phyloP scores from a whole-genome alignment of 2,797 vertebrate species.

The Mastacembelus armatus region DNA sequence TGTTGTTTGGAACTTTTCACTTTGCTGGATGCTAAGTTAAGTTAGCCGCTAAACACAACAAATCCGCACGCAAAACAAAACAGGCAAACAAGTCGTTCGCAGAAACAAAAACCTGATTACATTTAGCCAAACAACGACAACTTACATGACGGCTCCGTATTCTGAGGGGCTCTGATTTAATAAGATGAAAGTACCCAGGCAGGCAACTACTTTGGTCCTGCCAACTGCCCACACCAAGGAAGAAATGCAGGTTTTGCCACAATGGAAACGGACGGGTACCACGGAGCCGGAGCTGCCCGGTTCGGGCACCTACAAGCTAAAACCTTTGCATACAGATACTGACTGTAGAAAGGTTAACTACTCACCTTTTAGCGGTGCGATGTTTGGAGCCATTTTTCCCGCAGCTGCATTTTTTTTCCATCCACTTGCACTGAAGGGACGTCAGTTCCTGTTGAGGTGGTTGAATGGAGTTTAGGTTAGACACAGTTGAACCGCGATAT shows the following conservation, averaged over 20 bases:
- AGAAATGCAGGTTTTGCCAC: slow-evolving; percentile 31
- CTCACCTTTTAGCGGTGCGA: slow-evolving; percentile 80
- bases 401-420: slow-evolving; percentile 81
- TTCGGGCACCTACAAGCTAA: background rate
- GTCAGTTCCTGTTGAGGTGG: slow-evolving; percentile 86
- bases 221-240: slow-evolving; percentile 60
- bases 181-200: slow-evolving; percentile 68
- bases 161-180: slow-evolving; percentile 50
- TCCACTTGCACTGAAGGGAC: slow-evolving; percentile 76
- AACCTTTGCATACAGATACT: slow-evolving; percentile 50
- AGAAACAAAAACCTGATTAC: background rate
- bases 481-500: slow-evolving; percentile 7
- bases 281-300: background rate
- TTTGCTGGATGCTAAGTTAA: slow-evolving; percentile 69
- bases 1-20: slow-evolving; percentile 24
- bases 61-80: background rate
- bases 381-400: slow-evolving; percentile 83
- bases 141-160: background rate
- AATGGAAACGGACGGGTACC: background rate
- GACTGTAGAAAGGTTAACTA: slow-evolving; percentile 17
- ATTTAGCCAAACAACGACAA: background rate
- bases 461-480: slow-evolving; percentile 40
- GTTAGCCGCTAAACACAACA: slow-evolving; percentile 55
- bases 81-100: background rate
- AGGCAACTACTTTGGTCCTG: slow-evolving; percentile 41